Evolutionary conservation across 1,140 invertebrate genomes (phyloP), one percentile per base, ranked within the genome.

Genomic region (Eurosta solidaginis): DNA sequence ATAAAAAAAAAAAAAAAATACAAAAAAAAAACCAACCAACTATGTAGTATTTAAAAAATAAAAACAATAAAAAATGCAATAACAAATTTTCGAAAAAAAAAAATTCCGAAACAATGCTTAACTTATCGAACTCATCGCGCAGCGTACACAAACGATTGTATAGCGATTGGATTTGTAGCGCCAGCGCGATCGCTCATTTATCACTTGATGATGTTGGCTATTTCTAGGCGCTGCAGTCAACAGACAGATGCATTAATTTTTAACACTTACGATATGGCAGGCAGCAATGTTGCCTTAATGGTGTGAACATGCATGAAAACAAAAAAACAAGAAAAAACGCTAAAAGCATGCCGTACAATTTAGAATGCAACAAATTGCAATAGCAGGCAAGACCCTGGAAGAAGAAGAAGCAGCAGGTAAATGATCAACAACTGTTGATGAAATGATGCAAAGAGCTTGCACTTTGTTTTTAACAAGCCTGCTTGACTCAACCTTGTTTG

Each of bases 181-280:
- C 59, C 59, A 68, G 59, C 33, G 59, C 59, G 59, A 20, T 17
- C 33, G 59, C 17, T 68, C 59, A 68, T 68, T 68, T 68, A 68
- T 68, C 59, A 68, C 59, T 40, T 68, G n/a, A n/a, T n/a, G n/a
- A n/a, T n/a, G 59, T 68, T 59, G 54, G 54, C 54, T 59, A 59
- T 59, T 59, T 68, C 59, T 68, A 68, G 59, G 59, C 59, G 59
- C 59, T 42, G 59, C 33, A 20, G 59, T 33, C 22, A 54, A 27
- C n/a, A 68, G 59, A 68, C 59, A 68, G 59, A 68, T 68, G 59
- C 59, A 68, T 68, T 68, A 68, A 68, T 68, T 42, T 68, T 68
- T 68, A 68, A 68, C 59, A 68, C 59, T 68, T 68, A 40, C 59
- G 59, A 68, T 29, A 29, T 68, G 59, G 36, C 59, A 68, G 59